Evolutionary conservation across 1,140 invertebrate species (phyloP).

Genomic region (Zelostemma sp.): DNA sequence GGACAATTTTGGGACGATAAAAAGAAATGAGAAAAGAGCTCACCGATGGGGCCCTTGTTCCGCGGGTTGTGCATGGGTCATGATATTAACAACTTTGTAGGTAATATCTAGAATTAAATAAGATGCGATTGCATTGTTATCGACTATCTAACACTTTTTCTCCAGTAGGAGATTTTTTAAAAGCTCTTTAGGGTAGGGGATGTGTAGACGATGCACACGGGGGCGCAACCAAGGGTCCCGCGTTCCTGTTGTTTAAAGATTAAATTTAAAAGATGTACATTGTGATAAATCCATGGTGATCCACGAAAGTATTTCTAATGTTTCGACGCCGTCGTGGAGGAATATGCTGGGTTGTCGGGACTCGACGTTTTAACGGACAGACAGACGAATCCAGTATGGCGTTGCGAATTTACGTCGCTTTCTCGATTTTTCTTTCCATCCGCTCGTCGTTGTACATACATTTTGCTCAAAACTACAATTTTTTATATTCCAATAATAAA

Average conservation of each 20-base stretch:
- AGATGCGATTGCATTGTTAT: slow-evolving; percentile 50
- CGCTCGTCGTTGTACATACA: no score
- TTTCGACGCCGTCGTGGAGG: slow-evolving; percentile 49
- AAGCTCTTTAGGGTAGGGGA: slow-evolving; percentile 50
- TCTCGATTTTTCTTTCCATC: background rate
- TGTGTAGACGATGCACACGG: slow-evolving; percentile 41
- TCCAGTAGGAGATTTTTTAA: slow-evolving; percentile 61
- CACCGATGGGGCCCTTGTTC: slow-evolving; percentile 52
- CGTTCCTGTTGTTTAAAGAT: slow-evolving; percentile 59
- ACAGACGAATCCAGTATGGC: slow-evolving; percentile 29
- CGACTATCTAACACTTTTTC: slow-evolving; percentile 57
- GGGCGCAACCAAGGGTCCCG: slow-evolving; percentile 55
- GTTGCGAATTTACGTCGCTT: slow-evolving; percentile 38
- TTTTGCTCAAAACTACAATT: no score
- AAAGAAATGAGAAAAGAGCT: slow-evolving; percentile 32
- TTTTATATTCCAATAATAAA: no score
- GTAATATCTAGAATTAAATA: slow-evolving; percentile 51
- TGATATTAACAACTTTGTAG: slow-evolving; percentile 62
- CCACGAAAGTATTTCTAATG: slow-evolving; percentile 69
- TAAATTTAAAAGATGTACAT: slow-evolving; percentile 57
- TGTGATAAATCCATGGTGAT: slow-evolving; percentile 71
- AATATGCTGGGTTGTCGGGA: slow-evolving; percentile 36
- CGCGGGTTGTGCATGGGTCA: slow-evolving; percentile 62
- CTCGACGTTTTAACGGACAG: slow-evolving; percentile 21
- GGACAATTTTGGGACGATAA: slow-evolving; percentile 24